phyloP scores from a whole-genome alignment of 1,140 invertebrate species.

The Plutomurus gul region DNA sequence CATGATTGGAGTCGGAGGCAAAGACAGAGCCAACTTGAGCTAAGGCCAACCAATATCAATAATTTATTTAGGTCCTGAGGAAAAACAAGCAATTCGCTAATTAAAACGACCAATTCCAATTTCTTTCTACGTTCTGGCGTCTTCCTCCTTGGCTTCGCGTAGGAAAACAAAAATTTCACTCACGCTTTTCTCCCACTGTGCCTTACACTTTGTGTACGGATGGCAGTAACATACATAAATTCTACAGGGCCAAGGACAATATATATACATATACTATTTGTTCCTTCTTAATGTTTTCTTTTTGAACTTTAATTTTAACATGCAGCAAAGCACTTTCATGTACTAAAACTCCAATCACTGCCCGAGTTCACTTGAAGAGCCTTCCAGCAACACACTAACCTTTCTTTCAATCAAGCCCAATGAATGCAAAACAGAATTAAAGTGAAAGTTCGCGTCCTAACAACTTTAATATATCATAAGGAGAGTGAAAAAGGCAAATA shows the following conservation, averaged over 20 bases:
- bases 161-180: background rate
- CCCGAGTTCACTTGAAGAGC: too few relatives aligned
- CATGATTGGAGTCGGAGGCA: background rate
- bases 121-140: background rate
- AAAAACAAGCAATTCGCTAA: constrained; percentile 47
- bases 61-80: constrained; percentile 42
- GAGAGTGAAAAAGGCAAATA: background rate
- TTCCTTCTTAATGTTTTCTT: too few relatives aligned
- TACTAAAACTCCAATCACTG: too few relatives aligned
- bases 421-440: background rate
- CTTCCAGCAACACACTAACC: background rate
- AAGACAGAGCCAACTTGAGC: background rate
- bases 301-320: too few relatives aligned
- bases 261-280: too few relatives aligned
- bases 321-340: too few relatives aligned
- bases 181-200: too few relatives aligned
- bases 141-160: background rate
- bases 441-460: background rate
- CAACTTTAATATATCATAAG: too few relatives aligned
- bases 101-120: constrained; percentile 33
- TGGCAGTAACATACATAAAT: too few relatives aligned
- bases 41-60: constrained; percentile 31
- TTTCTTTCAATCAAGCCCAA: background rate
- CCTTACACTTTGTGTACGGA: too few relatives aligned
- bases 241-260: too few relatives aligned